These are phyloP conservation scores for Montipora foliosa DNA, from an alignment of 64 coral and sea anemone species.

Conservation along the genomic window DNA sequence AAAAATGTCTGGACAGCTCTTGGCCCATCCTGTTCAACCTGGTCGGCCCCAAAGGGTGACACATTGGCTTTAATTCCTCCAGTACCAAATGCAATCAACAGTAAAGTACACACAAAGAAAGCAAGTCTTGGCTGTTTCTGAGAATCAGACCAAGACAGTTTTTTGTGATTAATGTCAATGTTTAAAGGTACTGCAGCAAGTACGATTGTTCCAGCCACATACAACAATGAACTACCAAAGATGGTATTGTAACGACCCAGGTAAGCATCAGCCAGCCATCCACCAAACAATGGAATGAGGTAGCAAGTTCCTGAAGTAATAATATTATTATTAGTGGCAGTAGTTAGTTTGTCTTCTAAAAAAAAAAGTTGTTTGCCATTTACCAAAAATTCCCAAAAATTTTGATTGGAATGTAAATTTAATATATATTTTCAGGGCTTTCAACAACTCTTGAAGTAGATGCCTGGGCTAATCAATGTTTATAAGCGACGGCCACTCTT, in stretches of 20 bases:
- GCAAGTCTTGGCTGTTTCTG: not conserved
- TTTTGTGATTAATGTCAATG: not conserved
- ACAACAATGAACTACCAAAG: constrained; percentile 64
- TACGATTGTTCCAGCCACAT: constrained; percentile 60
- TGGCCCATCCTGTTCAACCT: constrained; percentile 64
- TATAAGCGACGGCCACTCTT: too few relatives aligned
- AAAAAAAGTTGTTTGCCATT: too few relatives aligned
- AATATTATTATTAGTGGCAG: too few relatives aligned
- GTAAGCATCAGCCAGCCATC: constrained; percentile 79
- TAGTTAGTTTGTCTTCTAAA: too few relatives aligned
- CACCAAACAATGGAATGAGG: constrained; percentile 64
- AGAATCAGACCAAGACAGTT: not conserved
- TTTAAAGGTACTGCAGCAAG: not conserved
- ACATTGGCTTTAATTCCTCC: constrained; percentile 92
- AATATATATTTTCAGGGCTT: too few relatives aligned
- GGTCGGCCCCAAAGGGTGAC: constrained; percentile 86
- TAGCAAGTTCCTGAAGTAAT: constrained; percentile 38
- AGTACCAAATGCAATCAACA: constrained; percentile 77
- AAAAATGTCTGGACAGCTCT: constrained; percentile 89
- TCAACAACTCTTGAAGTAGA: too few relatives aligned
- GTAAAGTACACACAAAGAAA: constrained; percentile 54
- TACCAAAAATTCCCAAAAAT: too few relatives aligned
- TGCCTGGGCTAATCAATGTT: too few relatives aligned
- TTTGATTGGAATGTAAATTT: too few relatives aligned
- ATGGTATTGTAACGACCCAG: constrained; percentile 69